phyloP scores from a whole-genome alignment of 2,797 vertebrate genomes.

The Crocodylus rhombifer region DNA sequence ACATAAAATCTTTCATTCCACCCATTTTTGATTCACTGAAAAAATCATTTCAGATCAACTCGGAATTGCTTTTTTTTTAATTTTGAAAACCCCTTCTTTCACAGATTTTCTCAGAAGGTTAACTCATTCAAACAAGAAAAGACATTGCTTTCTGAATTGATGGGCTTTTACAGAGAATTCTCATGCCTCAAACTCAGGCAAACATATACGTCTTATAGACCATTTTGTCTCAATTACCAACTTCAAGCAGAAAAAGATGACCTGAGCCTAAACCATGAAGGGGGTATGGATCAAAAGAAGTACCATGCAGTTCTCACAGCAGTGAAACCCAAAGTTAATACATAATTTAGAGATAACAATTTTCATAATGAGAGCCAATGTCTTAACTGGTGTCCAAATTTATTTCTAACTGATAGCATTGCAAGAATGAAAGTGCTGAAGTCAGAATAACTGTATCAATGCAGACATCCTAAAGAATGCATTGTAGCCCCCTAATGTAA shows the following conservation, averaged over 20 bases:
- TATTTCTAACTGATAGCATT: not conserved
- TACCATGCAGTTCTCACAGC: not conserved
- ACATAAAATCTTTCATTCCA: not conserved
- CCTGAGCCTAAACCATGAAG: not conserved
- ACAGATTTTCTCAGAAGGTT: constrained; percentile 29
- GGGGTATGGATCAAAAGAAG: not conserved
- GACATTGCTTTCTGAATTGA: not conserved
- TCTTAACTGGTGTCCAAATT: not conserved
- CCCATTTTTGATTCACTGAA: constrained; percentile 1
- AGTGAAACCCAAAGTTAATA: not conserved
- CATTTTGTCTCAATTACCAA: not conserved
- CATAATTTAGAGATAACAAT: not conserved
- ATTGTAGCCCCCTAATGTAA: not conserved
- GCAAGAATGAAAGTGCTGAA: not conserved
- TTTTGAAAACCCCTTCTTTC: not conserved
- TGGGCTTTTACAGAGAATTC: not conserved
- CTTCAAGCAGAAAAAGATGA: not conserved
- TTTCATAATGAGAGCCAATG: not conserved
- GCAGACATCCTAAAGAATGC: not conserved
- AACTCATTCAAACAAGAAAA: not conserved
- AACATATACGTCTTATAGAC: not conserved
- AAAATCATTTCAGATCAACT: not conserved
- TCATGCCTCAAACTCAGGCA: not conserved
- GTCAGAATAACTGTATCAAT: fast-evolving
- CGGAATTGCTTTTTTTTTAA: not conserved